Conservation (phyloP, 1,140 invertebrate genomes). For the Maconellicoccus hirsutus region DNA sequence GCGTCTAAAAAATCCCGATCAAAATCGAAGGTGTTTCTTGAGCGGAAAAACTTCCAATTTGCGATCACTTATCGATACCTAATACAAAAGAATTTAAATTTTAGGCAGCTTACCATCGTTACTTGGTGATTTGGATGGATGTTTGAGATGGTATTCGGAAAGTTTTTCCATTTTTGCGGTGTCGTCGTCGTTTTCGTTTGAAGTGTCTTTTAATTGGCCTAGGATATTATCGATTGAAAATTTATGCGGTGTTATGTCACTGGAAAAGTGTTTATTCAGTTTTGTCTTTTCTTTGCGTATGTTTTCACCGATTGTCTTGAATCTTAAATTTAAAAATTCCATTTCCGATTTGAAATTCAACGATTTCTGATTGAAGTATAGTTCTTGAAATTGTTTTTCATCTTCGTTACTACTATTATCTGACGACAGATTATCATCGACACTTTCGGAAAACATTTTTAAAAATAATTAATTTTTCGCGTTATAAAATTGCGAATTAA, state of each 20-base stretch:
- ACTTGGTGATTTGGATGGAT: not conserved
- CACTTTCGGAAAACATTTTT: not conserved
- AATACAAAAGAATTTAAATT: not conserved
- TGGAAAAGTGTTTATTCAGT: not conserved
- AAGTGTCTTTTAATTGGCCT: not conserved
- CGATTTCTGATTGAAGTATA: conserved; percentile 11
- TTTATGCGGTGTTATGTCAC: not conserved
- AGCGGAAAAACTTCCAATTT: too few species aligned
- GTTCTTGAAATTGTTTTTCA: not conserved
- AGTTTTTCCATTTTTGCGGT: not conserved
- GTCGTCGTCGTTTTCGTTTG: not conserved
- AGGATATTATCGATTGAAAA: conserved; percentile 17
- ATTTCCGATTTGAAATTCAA: conserved; percentile 17
- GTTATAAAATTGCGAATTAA: too few species aligned
- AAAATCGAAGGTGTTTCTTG: too few species aligned
- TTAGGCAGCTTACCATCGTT: not conserved
- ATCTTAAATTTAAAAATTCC: conserved; percentile 15
- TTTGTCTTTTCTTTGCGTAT: not conserved
- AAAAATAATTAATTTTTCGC: not conserved
- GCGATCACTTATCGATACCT: too few species aligned
- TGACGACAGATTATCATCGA: not conserved
- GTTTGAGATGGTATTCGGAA: not conserved
- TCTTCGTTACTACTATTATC: not conserved
- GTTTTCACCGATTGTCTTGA: conserved; percentile 9
- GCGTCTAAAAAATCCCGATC: too few species aligned